These are phyloP conservation scores for Nysson spinosus DNA, from an alignment of 2,888 invertebrate genomes.

Conservation along the genomic window DNA sequence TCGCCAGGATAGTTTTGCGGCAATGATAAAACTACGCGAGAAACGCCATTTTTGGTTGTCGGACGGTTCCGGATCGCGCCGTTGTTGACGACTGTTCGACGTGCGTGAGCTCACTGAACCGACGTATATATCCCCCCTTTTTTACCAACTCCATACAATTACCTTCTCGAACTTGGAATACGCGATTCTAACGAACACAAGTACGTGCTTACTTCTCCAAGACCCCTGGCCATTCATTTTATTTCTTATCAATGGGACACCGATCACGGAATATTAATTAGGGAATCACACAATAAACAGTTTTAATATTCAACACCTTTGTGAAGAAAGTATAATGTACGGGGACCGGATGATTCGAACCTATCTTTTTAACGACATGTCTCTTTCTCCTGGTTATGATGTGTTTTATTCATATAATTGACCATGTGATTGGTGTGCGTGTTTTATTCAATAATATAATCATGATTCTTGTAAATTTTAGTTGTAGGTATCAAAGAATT, in stretches of 20 bases:
- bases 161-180: slow-evolving; percentile 41
- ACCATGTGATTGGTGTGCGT: too few species aligned
- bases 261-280: too few species aligned
- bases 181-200: slow-evolving; percentile 41
- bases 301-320: neutral
- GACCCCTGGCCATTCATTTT: slow-evolving; percentile 8
- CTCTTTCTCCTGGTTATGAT: too few species aligned
- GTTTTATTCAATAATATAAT: too few species aligned
- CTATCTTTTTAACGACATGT: too few species aligned
- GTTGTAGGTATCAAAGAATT: too few species aligned
- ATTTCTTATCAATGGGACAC: neutral
- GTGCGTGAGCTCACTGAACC: slow-evolving; percentile 70
- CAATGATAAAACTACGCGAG: slow-evolving; percentile 52
- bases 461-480: too few species aligned
- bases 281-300: too few species aligned
- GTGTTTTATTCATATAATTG: too few species aligned
- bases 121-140: slow-evolving; percentile 51
- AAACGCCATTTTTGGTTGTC: slow-evolving; percentile 72
- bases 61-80: slow-evolving; percentile 48
- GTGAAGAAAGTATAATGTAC: too few species aligned
- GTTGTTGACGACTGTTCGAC: slow-evolving; percentile 61
- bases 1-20: neutral
- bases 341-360: too few species aligned
- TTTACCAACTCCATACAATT: slow-evolving; percentile 39
- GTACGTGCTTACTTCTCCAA: slow-evolving; percentile 4